Evolutionary conservation across 2,797 vertebrate genomes (phyloP).

Genomic region (Myripristis murdjan): DNA sequence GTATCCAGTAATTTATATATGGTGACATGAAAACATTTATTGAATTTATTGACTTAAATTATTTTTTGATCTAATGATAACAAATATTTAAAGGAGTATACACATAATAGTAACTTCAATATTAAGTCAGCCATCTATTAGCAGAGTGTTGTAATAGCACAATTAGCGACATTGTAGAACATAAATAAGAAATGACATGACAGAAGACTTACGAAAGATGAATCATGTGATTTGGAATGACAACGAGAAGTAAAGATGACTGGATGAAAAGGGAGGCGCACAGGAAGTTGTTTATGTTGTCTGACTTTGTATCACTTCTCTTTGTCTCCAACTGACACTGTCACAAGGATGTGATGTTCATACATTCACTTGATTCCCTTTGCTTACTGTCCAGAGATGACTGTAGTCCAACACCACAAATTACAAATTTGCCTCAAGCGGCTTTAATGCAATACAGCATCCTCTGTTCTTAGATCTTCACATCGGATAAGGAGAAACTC

Average conservation of each 20-base stretch:
- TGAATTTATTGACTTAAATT: background rate
- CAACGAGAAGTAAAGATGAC: background rate
- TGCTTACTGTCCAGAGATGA: no score
- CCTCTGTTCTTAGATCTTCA: no score
- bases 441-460: no score
- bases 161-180: background rate
- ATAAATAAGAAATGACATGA: background rate
- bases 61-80: background rate
- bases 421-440: no score
- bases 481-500: no score
- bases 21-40: background rate
- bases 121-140: background rate
- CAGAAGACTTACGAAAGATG: background rate
- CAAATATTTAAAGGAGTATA: background rate
- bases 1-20: background rate
- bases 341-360: no score
- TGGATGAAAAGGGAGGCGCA: background rate
- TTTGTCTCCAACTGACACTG: no score
- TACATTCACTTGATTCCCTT: no score
- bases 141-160: background rate
- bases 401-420: no score
- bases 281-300: background rate
- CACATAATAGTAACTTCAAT: background rate
- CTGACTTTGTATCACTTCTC: no score
- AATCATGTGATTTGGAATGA: constrained; percentile 4